phyloP scores from a whole-genome alignment of 2,888 invertebrate species.

The Platypus cylindrus region DNA sequence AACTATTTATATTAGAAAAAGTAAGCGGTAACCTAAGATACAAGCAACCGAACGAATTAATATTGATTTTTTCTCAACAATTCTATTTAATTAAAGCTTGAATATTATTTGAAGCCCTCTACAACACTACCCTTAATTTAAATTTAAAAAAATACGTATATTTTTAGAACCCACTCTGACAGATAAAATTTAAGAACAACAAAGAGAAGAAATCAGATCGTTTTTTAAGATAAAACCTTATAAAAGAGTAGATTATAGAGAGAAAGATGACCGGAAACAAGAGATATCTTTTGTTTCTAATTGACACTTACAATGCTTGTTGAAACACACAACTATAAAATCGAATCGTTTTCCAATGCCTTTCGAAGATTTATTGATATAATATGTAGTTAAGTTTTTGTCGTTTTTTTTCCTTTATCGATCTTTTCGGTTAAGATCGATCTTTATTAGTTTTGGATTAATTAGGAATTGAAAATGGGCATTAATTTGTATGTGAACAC shows the following conservation, averaged over 20 bases:
- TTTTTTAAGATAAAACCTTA: slow-evolving; percentile 10
- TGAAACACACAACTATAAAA: slow-evolving; percentile 18
- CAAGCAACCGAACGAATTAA: too few species aligned
- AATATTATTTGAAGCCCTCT: too few species aligned
- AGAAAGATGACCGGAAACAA: slow-evolving; percentile 29
- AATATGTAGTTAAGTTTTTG: too few species aligned
- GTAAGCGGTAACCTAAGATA: too few species aligned
- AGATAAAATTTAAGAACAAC: slow-evolving; percentile 8
- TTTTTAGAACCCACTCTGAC: slow-evolving; percentile 6
- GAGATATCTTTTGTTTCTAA: slow-evolving; percentile 31
- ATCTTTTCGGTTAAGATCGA: slow-evolving; percentile 10
- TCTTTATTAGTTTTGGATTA: slow-evolving; percentile 14
- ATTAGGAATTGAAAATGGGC: slow-evolving; percentile 7
- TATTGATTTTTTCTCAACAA: too few species aligned
- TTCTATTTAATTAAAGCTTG: too few species aligned
- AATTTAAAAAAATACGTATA: too few species aligned
- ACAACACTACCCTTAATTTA: too few species aligned
- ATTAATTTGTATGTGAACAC: slow-evolving; percentile 5
- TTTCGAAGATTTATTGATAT: slow-evolving; percentile 14
- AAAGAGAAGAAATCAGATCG: slow-evolving; percentile 7
- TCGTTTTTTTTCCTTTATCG: slow-evolving; percentile 10
- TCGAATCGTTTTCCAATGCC: slow-evolving; percentile 11
- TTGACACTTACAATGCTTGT: slow-evolving; percentile 30
- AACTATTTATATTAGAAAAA: too few species aligned
- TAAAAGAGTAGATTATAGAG: slow-evolving; percentile 11